Evolutionary conservation across 2,113 vertebrate species (phyloP), one percentile per base, ranked within the genome.

Genomic region (Solea solea): DNA sequence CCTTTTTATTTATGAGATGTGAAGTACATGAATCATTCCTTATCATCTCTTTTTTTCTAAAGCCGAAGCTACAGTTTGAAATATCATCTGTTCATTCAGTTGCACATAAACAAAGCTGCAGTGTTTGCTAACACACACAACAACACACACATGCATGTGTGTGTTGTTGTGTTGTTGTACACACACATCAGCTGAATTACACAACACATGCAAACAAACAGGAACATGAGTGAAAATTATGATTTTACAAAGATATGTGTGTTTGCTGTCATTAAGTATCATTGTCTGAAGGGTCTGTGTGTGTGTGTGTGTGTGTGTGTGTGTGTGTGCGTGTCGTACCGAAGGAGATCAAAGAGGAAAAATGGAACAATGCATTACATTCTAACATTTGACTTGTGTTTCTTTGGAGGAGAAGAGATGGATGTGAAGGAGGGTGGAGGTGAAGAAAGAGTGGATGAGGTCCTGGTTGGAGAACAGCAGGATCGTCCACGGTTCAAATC

Each of bases 61-160:
- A 57, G 25, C 59, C 56, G 25, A n/a, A n/a, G n/a, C n/a, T n/a
- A n/a, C 13, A 10, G 9, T 41, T 63, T 10, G 28, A 69, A 66
- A 69, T 16, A 75, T 81, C 59, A 76, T 72, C 64, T 70, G 75
- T 64, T 79, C 72, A 21, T 44, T 62, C 41, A 5, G 55, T 44
- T 13, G 39, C 41, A 48, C 64, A 69, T 54, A 61, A 78, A 63
- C 67, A 66, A 21, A 53, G 50, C 67, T 45, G 45, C 50, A 45
- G 25, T 67, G 72, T 74, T 78, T 44, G 60, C 68, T 55, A 77
- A 82, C 62, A 84, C 42, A 46, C 50, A 8, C 50, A 25, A 77
- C 80, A 58, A 84, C 42, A 46, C 50, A 8, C 50, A 25, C 21
- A 21, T 21, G 21, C 21, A 21, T 21, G 21, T 21, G 21, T 21